Evolutionary conservation across 1,140 invertebrate species (phyloP), one percentile per base, ranked within the genome.

Genomic region (Polypedilum vanderplanki): DNA sequence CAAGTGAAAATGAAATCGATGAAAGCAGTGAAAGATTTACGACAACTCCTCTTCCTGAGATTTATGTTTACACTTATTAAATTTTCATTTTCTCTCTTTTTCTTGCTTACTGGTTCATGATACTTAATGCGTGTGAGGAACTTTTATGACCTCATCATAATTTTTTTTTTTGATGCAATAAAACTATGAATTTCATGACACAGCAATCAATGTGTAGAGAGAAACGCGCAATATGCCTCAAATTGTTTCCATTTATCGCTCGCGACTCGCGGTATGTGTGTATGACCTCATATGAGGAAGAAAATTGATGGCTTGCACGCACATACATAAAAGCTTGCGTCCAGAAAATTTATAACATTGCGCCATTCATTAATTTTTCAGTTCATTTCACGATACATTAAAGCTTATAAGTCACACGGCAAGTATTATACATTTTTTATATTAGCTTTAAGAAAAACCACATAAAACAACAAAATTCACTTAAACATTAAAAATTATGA

Each of bases 301-400:
- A 57, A 57, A 57, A 57, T 57, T 57, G 46, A 57, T 57, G 10
- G 9, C 46, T n/a, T 12, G 46, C 46, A 57, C 46, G 46, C 46
- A 57, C 46, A 57, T 57, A 57, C n/a, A 57, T 57, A 12, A 57
- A 57, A 57, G n/a, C 24, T 33, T 15, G 8, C 41, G 46, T 57
- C 46, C 46, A 57, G 10, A 57, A 46, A 57, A 57, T 57, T 57
- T 57, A 57, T 57, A 12, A 57, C 12, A 57, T 57, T 57, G n/a
- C 46, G 46, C 46, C 46, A 57, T 57, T 57, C 46, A 57, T 57
- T 57, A 57, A 57, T 57, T 15, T 57, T 57, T 57, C n/a, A 57
- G 46, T 4, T 15, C 1, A 57, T 57, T 57, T 57, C 46, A 57
- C n/a, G 46, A 57, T 8, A 57, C 46, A 57, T 57, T 57, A 57